These are phyloP conservation scores for Mus minutoides DNA, from an alignment of 2,797 vertebrate species.

Conservation along the genomic window DNA sequence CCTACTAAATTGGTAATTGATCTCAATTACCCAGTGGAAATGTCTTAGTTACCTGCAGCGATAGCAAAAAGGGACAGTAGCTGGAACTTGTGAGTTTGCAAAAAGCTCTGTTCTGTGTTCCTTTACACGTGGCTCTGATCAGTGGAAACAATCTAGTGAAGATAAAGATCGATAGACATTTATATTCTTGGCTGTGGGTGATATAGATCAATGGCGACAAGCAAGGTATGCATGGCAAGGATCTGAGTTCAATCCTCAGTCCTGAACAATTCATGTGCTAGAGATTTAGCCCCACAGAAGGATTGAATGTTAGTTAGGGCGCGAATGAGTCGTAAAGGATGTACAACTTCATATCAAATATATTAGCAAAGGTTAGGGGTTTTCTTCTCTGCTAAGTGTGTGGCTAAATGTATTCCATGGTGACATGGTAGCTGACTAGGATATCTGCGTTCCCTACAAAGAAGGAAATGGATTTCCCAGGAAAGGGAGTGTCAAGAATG, in stretches of 20 bases:
- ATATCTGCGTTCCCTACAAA: background rate
- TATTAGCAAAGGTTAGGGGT: background rate
- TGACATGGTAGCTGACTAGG: background rate
- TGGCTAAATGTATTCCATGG: background rate
- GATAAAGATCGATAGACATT: background rate
- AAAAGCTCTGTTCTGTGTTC: background rate
- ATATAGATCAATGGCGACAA: background rate
- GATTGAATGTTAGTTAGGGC: background rate
- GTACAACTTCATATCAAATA: background rate
- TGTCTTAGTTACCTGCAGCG: background rate
- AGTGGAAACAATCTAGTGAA: background rate
- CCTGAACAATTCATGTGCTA: background rate
- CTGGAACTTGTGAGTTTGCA: background rate
- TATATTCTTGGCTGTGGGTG: background rate
- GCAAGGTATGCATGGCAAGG: background rate
- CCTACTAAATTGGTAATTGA: background rate
- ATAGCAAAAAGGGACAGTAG: background rate
- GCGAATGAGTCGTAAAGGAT: background rate
- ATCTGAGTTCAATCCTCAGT: background rate
- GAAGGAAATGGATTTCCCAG: background rate
- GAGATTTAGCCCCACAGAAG: background rate
- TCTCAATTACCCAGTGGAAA: constrained; percentile 18
- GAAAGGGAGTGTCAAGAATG: background rate
- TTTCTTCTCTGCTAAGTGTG: background rate
- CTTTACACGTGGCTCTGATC: background rate